Conservation (phyloP, 2,797 vertebrate genomes). For the Delichon dasypus region DNA sequence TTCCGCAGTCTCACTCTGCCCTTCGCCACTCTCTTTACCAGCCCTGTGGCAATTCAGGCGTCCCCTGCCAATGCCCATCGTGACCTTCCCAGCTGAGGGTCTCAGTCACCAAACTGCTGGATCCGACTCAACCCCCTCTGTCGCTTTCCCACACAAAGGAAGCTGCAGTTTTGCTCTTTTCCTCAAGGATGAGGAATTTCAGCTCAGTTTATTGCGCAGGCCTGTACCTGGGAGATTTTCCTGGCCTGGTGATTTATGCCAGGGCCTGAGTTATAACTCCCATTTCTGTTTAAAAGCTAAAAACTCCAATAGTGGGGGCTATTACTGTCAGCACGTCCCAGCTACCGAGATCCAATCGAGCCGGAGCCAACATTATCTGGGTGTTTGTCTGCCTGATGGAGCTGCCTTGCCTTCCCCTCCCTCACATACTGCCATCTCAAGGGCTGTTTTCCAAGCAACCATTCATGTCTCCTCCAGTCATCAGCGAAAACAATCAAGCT, state of each 20-base stretch:
- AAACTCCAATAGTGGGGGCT: constrained; percentile 39
- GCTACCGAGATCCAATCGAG: constrained; percentile 42
- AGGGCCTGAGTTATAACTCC: constrained; percentile 41
- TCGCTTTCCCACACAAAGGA: not conserved
- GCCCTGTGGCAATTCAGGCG: accelerated
- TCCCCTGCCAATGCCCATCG: not conserved
- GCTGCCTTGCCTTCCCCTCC: constrained; percentile 17
- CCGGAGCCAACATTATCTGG: constrained; percentile 7
- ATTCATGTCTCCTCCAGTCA: constrained; percentile 49
- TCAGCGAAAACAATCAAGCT: constrained; percentile 65
- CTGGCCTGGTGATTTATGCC: constrained; percentile 31
- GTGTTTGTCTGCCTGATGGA: constrained; percentile 43
- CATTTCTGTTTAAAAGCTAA: constrained; percentile 62
- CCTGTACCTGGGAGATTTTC: not conserved
- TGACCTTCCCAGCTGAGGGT: not conserved
- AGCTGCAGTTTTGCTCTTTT: not conserved
- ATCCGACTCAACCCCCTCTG: accelerated
- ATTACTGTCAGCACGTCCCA: constrained; percentile 55
- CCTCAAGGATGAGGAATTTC: constrained; percentile 4
- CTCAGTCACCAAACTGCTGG: not conserved
- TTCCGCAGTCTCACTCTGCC: not conserved
- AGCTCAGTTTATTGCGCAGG: not conserved
- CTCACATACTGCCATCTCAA: constrained; percentile 43
- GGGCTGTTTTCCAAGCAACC: constrained; percentile 63
- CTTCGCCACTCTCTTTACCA: not conserved